A percentile compares a stretch with the other conserved stretches of the same genome.
Evolutionary conservation across 2,888 invertebrate species (phyloP).

Genomic region (Drosophila tanythrix): DNA sequence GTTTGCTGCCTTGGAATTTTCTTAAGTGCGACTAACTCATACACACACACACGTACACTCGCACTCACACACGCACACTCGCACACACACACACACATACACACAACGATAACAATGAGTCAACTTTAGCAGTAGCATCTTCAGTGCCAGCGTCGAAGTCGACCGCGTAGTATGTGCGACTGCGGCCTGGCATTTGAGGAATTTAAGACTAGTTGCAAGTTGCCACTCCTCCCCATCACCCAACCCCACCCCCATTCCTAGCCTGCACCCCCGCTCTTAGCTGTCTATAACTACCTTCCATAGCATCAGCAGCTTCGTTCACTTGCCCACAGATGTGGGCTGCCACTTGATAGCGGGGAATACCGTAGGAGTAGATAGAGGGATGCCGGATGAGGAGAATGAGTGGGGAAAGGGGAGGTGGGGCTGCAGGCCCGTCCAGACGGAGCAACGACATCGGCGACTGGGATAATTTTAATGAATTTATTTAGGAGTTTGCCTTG

Average conservation of each 20-base stretch:
- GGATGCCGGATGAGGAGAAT: background rate
- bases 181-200: conserved; percentile 61
- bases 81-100: conserved; percentile 6
- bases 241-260: background rate
- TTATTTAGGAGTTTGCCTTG: conserved; percentile 75
- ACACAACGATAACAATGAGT: conserved; percentile 44
- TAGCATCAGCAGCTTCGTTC: conserved; percentile 27
- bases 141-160: conserved; percentile 54
- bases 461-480: conserved; percentile 81
- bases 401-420: background rate
- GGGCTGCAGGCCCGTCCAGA: conserved; percentile 34
- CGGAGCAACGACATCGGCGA: conserved; percentile 60
- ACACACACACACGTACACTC: conserved; percentile 23
- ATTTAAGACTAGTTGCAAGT: conserved; percentile 30
- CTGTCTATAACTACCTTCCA: background rate
- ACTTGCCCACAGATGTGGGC: conserved; percentile 74
- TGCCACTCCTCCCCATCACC: background rate
- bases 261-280: background rate
- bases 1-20: conserved; percentile 65
- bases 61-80: conserved; percentile 1
- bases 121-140: conserved; percentile 41
- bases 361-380: conserved; percentile 25
- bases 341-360: conserved; percentile 79
- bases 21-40: conserved; percentile 58
- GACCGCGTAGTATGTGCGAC: conserved; percentile 74